Conservation (phyloP, 2,888 invertebrate species). For the Rugalucina vietnamica region DNA sequence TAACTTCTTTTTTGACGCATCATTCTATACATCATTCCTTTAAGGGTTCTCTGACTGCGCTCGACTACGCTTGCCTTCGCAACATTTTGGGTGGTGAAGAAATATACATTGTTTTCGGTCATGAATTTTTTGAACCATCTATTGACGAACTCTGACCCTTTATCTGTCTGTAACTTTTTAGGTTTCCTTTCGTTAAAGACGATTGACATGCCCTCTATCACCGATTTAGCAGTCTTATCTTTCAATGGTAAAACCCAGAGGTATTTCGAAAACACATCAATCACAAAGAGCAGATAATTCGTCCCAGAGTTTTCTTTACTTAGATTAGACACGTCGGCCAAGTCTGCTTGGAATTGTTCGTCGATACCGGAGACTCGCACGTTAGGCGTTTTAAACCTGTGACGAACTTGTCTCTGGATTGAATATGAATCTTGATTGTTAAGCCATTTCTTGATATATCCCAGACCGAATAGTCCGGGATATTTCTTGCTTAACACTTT, state of each 20-base stretch:
- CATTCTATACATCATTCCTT: background rate
- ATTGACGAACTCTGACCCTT: conserved; percentile 7
- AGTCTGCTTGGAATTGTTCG: conserved; percentile 2
- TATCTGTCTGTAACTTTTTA: conserved; percentile 2
- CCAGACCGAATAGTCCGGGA: background rate
- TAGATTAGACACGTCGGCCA: background rate
- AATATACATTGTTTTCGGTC: background rate
- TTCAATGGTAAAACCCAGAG: conserved; percentile 14
- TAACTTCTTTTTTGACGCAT: background rate
- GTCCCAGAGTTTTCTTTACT: background rate
- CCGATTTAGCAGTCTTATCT: conserved; percentile 7
- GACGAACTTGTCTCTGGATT: background rate
- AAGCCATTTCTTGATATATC: conserved; percentile 5
- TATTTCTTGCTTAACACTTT: background rate
- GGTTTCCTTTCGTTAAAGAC: conserved; percentile 15
- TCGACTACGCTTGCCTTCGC: background rate
- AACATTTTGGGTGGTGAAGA: conserved; percentile 8
- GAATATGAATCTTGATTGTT: conserved; percentile 20
- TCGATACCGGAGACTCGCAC: conserved; percentile 7
- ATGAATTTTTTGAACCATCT: background rate
- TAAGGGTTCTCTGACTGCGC: background rate
- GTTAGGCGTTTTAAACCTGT: conserved; percentile 17
- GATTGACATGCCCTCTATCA: background rate
- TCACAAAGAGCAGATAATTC: conserved; percentile 8
- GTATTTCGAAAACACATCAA: conserved; percentile 7